Conservation (phyloP, 2,113 vertebrate genomes). For the Parotia lawesii region DNA sequence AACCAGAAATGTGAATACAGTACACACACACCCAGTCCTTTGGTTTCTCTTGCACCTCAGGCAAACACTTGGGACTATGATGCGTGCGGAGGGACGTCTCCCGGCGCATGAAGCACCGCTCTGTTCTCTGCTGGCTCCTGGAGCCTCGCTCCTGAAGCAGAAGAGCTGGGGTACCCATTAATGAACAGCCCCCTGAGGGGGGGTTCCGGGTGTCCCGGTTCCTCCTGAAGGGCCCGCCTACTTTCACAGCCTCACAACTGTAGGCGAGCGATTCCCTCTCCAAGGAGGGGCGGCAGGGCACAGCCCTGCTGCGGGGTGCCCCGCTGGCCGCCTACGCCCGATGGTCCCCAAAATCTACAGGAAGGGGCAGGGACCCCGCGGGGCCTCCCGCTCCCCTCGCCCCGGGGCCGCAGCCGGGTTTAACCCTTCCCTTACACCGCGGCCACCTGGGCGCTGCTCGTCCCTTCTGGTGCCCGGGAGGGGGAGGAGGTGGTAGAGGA, state of each 20-base stretch:
- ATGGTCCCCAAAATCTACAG: background rate
- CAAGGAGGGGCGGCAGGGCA: background rate
- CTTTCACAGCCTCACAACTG: background rate
- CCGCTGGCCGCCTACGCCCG: background rate
- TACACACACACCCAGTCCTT: background rate
- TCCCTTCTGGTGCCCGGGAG: background rate
- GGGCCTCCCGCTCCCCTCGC: background rate
- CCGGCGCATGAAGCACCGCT: accelerated
- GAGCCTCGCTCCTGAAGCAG: background rate
- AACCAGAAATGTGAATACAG: background rate
- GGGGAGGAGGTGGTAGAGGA: background rate
- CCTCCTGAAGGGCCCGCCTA: background rate
- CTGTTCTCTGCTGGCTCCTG: background rate
- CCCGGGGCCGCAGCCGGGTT: background rate
- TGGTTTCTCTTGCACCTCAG: background rate
- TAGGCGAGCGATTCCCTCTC: accelerated
- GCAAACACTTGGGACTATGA: background rate
- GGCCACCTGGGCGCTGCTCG: background rate
- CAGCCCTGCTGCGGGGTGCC: background rate
- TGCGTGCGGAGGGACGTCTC: accelerated
- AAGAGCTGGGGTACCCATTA: background rate
- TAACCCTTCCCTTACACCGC: background rate
- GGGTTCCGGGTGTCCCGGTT: background rate
- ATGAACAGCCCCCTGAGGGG: background rate
- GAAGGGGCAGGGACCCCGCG: background rate